Evolutionary conservation across 1,140 invertebrate genomes (phyloP), one percentile per base, ranked within the genome.

Genomic region (Frieseomelitta varia): DNA sequence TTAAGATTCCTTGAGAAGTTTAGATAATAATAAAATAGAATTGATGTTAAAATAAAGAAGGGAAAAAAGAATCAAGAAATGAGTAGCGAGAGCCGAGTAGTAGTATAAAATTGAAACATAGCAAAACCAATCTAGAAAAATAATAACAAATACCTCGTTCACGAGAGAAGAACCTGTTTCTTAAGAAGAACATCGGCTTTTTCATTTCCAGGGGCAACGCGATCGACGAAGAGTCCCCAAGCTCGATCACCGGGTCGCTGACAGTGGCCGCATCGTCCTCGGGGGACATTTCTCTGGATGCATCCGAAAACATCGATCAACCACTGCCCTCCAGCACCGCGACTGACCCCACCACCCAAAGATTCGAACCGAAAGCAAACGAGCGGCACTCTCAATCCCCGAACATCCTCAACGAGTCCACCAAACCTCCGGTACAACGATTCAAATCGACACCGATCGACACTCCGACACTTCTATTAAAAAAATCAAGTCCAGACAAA

Each of bases 181-280:
- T 6, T 47, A 47, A 47, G 39, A 47, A 47, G 39, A 47, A 8
- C 39, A 47, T 47, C 39, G 39, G 39, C 0, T 47, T 47, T 47
- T 47, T 47, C 39, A 0, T 2, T 91, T 91, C 4, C 88, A 93
- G 93, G 69, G 89, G 91, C 87, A 88, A 77, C 21, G 93, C 92
- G 73, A 79, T 93, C 24, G 93, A 93, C 85, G 91, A 91, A 67
- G 92, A 90, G 19, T 93, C 93, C 1, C 92, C 92, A 69, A 84
- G 88, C 1, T 88, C 91, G 4, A 84, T 77, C 51, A 27, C 79
- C 0, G 87, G 69, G 56, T 53, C 71, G 3, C 61, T 69, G 63
- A 77, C 84, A 61, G 83, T 84, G 19, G 67, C 53, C 4, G 72
- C 77, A 30, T 58, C 81, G 27, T 83, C 84, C 21, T 27, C 78